Evolutionary conservation across 1,140 invertebrate genomes (phyloP), one percentile per base, ranked within the genome.

Genomic region (Apis dorsata): DNA sequence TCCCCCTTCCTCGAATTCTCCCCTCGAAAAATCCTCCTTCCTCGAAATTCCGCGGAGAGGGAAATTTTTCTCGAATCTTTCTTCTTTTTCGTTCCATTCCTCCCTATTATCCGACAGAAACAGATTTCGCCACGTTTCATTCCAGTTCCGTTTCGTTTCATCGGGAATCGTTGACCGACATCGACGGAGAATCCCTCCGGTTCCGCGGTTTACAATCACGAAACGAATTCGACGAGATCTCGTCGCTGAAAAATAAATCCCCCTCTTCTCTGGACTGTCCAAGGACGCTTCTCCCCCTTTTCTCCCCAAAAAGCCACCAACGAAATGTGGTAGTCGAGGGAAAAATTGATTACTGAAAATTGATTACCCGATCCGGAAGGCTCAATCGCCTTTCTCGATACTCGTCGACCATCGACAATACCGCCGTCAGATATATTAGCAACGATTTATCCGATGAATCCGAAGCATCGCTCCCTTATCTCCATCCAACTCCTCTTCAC

Each of bases 391-490:
- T 84, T 84, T 24, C 70, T 86, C 85, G 66, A 87, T 87, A 84
- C 86, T 83, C 81, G 75, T 79, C 86, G 68, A 71, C 71, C 75
- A 49, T 51, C 76, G 79, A 84, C 78, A 86, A 79, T 73, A 63
- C 63, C 59, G 15, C n/a, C 53, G 73, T 62, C 78, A 81, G 79
- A 87, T 68, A 77, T 83, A 24, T 24, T 62, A 49, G 59, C 66
- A 75, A 80, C 87, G 88, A 88, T 88, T 88, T 88, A 75, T 66
- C n/a, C 83, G 73, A 88, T 85, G 84, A 85, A n/a, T n/a, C n/a
- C n/a, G n/a, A n/a, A n/a, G n/a, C n/a, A n/a, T n/a, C n/a, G n/a
- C n/a, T n/a, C n/a, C n/a, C 80, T 88, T 88, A 88, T 88, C 73
- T 66, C 53, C 63, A 66, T 60, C 24, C 19, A 69, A 69, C 63